Conservation (phyloP, 2,113 vertebrate genomes). For the Sciurus niger region DNA sequence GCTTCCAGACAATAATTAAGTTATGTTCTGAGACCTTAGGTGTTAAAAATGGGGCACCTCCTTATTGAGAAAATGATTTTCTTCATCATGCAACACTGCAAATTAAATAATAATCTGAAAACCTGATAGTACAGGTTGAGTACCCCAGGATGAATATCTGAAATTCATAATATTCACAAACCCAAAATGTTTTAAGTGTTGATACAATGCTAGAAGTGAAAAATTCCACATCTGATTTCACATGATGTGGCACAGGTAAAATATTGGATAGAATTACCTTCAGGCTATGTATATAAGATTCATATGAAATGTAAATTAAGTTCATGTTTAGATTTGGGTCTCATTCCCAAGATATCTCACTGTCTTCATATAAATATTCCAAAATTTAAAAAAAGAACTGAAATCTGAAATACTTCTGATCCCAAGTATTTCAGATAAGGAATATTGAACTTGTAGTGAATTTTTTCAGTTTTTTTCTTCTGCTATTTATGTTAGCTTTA, state of each 20-base stretch:
- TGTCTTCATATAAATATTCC: neutral
- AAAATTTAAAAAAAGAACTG: neutral
- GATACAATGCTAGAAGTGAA: neutral
- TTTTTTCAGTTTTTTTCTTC: neutral
- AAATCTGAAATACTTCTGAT: neutral
- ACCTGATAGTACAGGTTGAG: neutral
- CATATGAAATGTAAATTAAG: neutral
- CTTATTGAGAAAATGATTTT: neutral
- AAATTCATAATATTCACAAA: neutral
- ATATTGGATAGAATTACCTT: neutral
- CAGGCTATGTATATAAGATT: neutral
- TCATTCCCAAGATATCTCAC: neutral
- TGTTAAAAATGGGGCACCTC: neutral
- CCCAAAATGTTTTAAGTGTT: neutral
- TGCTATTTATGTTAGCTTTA: slow-evolving; percentile 6
- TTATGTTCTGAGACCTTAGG: neutral
- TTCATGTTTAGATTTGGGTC: neutral
- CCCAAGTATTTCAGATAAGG: neutral
- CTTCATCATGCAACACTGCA: neutral
- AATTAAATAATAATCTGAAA: slow-evolving; percentile 43
- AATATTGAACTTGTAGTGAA: neutral
- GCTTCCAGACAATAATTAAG: neutral
- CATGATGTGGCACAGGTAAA: neutral
- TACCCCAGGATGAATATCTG: neutral
- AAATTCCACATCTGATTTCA: neutral